Evolutionary conservation across 2,113 vertebrate species (phyloP).

Genomic region (Murina feae): DNA sequence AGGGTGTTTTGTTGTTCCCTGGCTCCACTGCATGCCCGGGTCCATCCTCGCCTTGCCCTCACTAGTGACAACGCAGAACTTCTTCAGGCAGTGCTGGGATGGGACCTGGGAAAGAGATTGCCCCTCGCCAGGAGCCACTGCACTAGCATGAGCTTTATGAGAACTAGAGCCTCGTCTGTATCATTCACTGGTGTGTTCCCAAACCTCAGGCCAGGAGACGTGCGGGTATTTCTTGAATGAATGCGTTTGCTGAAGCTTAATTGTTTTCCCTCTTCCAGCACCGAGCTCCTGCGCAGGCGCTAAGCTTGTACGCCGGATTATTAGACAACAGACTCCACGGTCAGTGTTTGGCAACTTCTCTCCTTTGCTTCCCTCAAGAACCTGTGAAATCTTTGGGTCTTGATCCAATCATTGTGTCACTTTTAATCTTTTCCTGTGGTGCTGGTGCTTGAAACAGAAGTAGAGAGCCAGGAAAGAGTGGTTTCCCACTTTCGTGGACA

Average conservation of each 20-base stretch:
- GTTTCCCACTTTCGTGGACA: background rate
- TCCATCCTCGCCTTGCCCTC: background rate
- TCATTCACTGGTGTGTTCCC: background rate
- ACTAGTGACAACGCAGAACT: background rate
- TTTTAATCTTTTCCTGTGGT: conserved; percentile 15
- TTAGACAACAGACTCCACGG: conserved; percentile 89
- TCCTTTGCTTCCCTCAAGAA: background rate
- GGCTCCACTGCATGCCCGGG: background rate
- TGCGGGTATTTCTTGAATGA: background rate
- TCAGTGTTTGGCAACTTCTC: conserved; percentile 72
- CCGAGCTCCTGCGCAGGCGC: conserved; percentile 83
- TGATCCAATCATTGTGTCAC: background rate
- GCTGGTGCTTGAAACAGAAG: conserved; percentile 78
- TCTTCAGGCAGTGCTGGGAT: background rate
- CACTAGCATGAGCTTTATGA: background rate
- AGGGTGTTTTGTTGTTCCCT: background rate
- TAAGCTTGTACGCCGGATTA: conserved; percentile 86
- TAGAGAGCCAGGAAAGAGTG: conserved; percentile 78
- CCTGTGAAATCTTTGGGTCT: background rate
- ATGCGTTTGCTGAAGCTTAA: background rate
- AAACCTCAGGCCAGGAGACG: background rate
- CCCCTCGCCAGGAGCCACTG: background rate
- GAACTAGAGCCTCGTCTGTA: background rate
- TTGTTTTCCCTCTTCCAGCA: conserved; percentile 80
- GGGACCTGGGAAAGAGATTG: background rate